A percentile compares a stretch with the other conserved stretches of the same genome.
Conservation (phyloP, 1,140 invertebrate genomes). For the Parapsyche elsis region DNA sequence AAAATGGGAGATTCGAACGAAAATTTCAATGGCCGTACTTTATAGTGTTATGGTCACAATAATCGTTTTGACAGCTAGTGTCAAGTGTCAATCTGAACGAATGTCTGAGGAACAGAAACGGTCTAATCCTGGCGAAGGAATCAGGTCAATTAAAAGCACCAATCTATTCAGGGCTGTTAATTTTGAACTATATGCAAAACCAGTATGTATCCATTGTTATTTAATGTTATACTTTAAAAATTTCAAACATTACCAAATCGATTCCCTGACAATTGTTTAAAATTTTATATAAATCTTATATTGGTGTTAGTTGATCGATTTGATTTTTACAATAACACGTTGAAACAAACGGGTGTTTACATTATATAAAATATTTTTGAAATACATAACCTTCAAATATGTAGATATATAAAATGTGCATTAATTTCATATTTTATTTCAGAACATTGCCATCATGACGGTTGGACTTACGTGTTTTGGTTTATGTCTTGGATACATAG, state of each 20-base stretch:
- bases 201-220: slow-evolving; percentile 71
- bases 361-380: neutral
- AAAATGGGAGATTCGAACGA: too few relatives aligned
- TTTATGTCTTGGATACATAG: slow-evolving; percentile 79
- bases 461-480: slow-evolving; percentile 77
- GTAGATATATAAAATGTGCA: neutral
- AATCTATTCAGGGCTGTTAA: slow-evolving; percentile 80
- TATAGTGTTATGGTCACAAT: neutral
- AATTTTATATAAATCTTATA: too few relatives aligned
- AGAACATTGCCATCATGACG: slow-evolving; percentile 85
- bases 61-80: neutral
- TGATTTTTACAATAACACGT: too few relatives aligned
- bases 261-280: too few relatives aligned
- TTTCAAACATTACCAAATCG: too few relatives aligned
- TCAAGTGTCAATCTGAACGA: neutral
- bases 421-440: slow-evolving; percentile 63
- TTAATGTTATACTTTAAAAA: too few relatives aligned
- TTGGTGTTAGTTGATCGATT: too few relatives aligned
- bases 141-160: slow-evolving; percentile 77
- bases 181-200: slow-evolving; percentile 85
- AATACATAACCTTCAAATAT: neutral
- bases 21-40: neutral
- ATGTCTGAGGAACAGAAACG: slow-evolving; percentile 20
- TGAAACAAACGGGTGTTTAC: too few relatives aligned
- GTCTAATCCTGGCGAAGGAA: slow-evolving; percentile 76